These are phyloP conservation scores for Malthinus seriepunctatus DNA, from an alignment of 2,888 invertebrate species.

Conservation along the genomic window DNA sequence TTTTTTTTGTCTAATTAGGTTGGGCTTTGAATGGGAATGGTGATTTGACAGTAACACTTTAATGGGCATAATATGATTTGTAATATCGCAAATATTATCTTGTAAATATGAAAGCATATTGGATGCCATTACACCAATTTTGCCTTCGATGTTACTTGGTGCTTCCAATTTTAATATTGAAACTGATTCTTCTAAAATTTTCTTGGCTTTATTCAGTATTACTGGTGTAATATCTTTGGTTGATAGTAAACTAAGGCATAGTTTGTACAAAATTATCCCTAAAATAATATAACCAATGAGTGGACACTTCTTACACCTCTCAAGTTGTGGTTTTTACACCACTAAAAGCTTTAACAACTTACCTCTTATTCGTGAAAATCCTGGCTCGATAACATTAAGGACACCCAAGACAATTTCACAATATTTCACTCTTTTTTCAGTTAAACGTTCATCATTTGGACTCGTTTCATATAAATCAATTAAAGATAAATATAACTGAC, in stretches of 20 bases:
- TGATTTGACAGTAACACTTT: no score
- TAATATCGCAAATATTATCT: slow-evolving; percentile 43
- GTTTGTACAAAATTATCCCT: slow-evolving; percentile 79
- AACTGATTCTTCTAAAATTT: slow-evolving; percentile 66
- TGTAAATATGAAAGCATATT: slow-evolving; percentile 54
- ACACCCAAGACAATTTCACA: slow-evolving; percentile 70
- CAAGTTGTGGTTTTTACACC: no score
- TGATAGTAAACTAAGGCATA: slow-evolving; percentile 77
- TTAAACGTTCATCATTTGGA: slow-evolving; percentile 70
- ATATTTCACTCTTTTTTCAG: slow-evolving; percentile 75
- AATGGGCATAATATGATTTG: neutral
- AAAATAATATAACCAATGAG: slow-evolving; percentile 14
- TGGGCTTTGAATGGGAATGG: no score
- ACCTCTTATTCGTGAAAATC: slow-evolving; percentile 77
- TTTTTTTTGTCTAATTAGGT: no score
- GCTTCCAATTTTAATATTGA: slow-evolving; percentile 71
- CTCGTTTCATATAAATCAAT: slow-evolving; percentile 72
- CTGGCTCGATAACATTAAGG: slow-evolving; percentile 76
- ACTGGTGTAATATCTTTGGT: slow-evolving; percentile 64
- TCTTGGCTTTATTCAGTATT: slow-evolving; percentile 66
- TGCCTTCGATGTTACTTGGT: slow-evolving; percentile 65
- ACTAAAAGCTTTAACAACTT: slow-evolving; percentile 22
- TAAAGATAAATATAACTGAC: slow-evolving; percentile 41
- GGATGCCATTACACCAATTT: slow-evolving; percentile 63
- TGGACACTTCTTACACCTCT: neutral